Evolutionary conservation across 1,140 invertebrate genomes (phyloP), one percentile per base, ranked within the genome.

Genomic region (Lucilia cuprina): DNA sequence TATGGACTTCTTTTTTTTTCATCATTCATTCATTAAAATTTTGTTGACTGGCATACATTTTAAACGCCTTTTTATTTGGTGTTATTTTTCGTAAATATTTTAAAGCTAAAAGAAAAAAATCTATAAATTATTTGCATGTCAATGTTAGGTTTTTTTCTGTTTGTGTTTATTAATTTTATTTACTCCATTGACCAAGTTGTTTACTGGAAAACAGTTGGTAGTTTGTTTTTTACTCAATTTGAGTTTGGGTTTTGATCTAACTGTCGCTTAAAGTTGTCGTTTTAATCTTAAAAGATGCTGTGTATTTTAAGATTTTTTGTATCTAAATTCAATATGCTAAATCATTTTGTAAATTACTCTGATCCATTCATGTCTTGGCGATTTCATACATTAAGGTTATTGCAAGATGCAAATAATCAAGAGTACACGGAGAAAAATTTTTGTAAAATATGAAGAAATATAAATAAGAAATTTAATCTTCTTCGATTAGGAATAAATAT

Each of bases 111-210:
- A n/a, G n/a, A n/a, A n/a, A n/a, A n/a, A n/a, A 60, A 60, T n/a
- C 5, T 2, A 17, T 17, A 41, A 60, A 17, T n/a, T n/a, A 60
- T 60, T 60, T 60, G 55, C 55, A 60, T n/a, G 55, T 17, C 55
- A 60, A n/a, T 60, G 55, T 60, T 60, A n/a, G 14, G 50, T 60
- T 60, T 75, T 74, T 74, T 30, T 74, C 19, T 34, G 3, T 75
- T 4, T 75, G n/a, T n/a, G n/a, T 75, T 75, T 75, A 35, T 75
- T 14, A 25, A 19, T 47, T 13, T 41, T 41, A 78, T 78, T 78
- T 41, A 78, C 75, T 78, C 75, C 75, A 78, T 41, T 78, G 75
- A 78, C 75, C 75, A 78, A 78, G 34, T 78, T 78, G 75, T 78
- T n/a, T 19, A 17, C n/a, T 41, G 17, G 34, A 19, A 4, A 78